phyloP scores from a whole-genome alignment of 2,888 invertebrate genomes.

The Operophtera brumata region DNA sequence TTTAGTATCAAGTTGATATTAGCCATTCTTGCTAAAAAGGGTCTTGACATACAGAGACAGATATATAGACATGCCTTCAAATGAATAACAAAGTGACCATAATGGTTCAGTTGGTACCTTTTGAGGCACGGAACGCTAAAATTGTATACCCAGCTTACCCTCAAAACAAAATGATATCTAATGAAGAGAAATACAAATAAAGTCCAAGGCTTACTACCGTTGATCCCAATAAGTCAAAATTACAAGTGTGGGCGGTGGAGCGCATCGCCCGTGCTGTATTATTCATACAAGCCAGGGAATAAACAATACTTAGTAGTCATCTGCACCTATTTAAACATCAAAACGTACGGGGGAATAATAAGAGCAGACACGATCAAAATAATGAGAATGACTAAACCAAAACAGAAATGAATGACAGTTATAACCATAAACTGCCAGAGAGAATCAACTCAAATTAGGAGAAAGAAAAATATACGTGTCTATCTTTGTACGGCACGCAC shows the following conservation, averaged over 20 bases:
- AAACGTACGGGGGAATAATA: conserved; percentile 15
- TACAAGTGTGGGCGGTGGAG: conserved; percentile 59
- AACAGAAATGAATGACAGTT: background rate
- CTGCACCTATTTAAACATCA: conserved; percentile 51
- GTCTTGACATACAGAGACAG: too few species aligned
- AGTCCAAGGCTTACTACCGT: conserved; percentile 27
- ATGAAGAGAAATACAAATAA: conserved; percentile 2
- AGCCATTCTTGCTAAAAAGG: too few species aligned
- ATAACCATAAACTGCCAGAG: background rate
- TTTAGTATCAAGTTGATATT: too few species aligned
- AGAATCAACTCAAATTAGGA: background rate
- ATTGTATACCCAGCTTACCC: background rate
- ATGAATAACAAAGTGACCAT: too few species aligned
- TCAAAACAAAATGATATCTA: background rate
- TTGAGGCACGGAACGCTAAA: too few species aligned
- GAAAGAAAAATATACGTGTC: background rate
- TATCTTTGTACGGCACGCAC: too few species aligned
- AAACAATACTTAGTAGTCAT: conserved; percentile 21
- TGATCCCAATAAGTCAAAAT: conserved; percentile 66
- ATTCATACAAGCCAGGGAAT: conserved; percentile 50
- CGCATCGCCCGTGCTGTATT: conserved; percentile 56
- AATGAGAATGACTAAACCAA: background rate
- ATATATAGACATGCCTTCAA: too few species aligned
- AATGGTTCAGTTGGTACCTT: too few species aligned
- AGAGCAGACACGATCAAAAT: background rate